Base-by-base conservation (phyloP, 2,888 invertebrate species). In the Cantharis lateralis region DNA sequence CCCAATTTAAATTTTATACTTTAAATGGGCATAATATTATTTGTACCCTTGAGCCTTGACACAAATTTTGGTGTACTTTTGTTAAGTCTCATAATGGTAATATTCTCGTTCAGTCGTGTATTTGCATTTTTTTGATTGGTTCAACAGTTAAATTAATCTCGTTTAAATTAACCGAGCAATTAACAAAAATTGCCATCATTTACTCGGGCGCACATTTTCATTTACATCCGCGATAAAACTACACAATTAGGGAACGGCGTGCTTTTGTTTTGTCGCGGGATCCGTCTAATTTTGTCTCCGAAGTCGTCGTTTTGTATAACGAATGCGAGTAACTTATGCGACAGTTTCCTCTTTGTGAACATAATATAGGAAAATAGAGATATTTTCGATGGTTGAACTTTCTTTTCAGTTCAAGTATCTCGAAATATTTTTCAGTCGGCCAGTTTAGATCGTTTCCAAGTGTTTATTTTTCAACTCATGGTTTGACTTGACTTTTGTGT, bases 211-310 rank as follows among this genome's bases (percentile, higher is more conserved):
- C n/a, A 48, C 48, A 48, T 48, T 48, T 48, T 48, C 48, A 48
- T 48, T 48, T 48, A 48, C 48, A 48, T 48, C 48, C 48, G 48
- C 48, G 48, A 48, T 48, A 48, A 48, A 48, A 48, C 69, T 70
- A 16, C 72, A 48, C 48, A 62, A 70, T 74, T 74, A 70, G 32
- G 24, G n/a, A 15, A 63, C 72, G 32, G 74, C 71, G 76, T 76
- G 71, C 75, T 74, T 75, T 77, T 68, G 81, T 83, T 82, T 83
- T 84, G 13, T 48, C 13, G 48, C 83, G 81, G 82, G 81, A 80
- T 80, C 48, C 80, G 79, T 85, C 85, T 85, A 85, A 85, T 82
- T 86, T 82, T 82, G 85, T 84, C 81, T 77, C 79, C 80, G 78
- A 74, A 72, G 70, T 70, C 80, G 78, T 72, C 74, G 73, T 76